Base-by-base conservation (phyloP, 2,888 invertebrate species). In the Agrochola circellaris region DNA sequence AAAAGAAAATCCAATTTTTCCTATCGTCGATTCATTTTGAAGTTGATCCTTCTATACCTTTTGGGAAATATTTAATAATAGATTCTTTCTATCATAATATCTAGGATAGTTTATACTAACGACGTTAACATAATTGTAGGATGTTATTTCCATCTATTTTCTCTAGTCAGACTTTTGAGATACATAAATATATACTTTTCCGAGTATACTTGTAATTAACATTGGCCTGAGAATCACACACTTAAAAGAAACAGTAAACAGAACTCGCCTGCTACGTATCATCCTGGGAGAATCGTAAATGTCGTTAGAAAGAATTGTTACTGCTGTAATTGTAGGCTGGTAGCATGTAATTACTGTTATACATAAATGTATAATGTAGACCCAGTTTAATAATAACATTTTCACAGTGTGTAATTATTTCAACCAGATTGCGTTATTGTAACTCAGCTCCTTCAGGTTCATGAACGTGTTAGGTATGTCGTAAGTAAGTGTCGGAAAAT, bases 1-100 rank as follows among this genome's bases (percentile, higher is more conserved):
- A 45, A 87, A 84, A 87, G 84, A 85, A 90, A 91, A 90, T 90
- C 87, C 88, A 88, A 90, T 92, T 90, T 88, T 89, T 83, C 87
- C 85, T 89, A 87, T 88, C 89, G 79, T 70, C 86, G 79, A 82
- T 86, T 88, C 75, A 86, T 89, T 85, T 87, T 86, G 85, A 90
- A 89, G 89, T 90, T 89, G 90, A 91, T 90, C 90, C 87, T 60
- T 76, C 87, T 82, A 85, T 80, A 80, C 72, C 81, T 73, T 75
- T 75, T 67, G 62, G 75, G 66, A 79, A 68, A 85, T 83, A 86
- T 82, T 87, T 82, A 87, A 88, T 82, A 87, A 88, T 89, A 82
- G 80, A 75, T 85, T 73, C 69, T 38, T 51, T 62, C 17, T 77
- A 66, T 56, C 8, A 34, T 42, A 68, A 54, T 56, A 70, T 56